Base-by-base conservation (phyloP, 1,140 invertebrate genomes). In the Drosophila azteca region DNA sequence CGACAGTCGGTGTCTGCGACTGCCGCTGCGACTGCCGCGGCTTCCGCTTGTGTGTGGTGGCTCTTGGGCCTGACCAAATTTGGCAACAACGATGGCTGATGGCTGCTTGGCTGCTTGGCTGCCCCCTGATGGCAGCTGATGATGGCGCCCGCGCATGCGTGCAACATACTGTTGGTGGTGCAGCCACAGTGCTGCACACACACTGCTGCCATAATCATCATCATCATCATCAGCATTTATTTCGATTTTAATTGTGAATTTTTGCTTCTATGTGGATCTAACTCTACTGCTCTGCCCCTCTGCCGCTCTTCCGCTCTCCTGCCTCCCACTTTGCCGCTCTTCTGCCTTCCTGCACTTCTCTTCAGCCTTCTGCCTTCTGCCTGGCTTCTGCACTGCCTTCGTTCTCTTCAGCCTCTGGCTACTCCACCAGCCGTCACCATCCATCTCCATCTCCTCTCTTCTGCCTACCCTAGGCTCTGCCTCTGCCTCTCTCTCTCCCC, bases 131-230 rank as follows among this genome's bases (percentile, higher is more conserved):
- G 82, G 81, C 77, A 85, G 81, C 63, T 81, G 81, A 87, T 88
- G 82, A 88, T 88, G 83, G 82, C 82, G 82, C 83, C 83, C 82
- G 82, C 82, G 82, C 82, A 85, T 87, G 81, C 81, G 81, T 85
- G 76, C 60, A 74, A 24, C 60, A 74, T 20, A 20, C 43, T 65
- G 58, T 79, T 53, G 43, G 35, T 39, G 62, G 39, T 55, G 52
- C 24, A 5, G 24, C 1, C 64, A 41, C 22, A 24, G 3, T 5
- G 24, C 11, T 15, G 26, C 20, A 9, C 20, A 5, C 9, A 48
- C 45, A 49, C 50, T 58, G 63, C 41, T 59, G 58, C 45, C 55
- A 29, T 45, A 22, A 8, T 58, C 44, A 58, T 45, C 55, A 62
- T 62, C 64, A 68, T 71, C 76, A 78, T 78, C 79, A 82, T 84